phyloP scores from a whole-genome alignment of 2,888 invertebrate species.

The Maniola hyperantus region DNA sequence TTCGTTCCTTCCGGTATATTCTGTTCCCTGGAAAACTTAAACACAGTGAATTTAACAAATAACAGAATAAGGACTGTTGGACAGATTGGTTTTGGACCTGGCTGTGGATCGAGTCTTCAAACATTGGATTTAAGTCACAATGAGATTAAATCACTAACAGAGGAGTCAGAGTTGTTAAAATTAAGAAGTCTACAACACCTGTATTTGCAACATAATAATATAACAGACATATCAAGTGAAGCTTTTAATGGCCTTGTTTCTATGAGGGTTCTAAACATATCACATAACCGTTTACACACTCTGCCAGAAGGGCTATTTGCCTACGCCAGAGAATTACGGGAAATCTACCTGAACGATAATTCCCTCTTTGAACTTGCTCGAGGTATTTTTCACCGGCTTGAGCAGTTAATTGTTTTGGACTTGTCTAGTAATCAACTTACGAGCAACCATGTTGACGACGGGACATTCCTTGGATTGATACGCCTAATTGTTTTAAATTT shows the following conservation, averaged over 20 bases:
- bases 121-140: conserved; percentile 92
- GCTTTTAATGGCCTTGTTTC: conserved; percentile 90
- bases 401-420: conserved; percentile 92
- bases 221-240: conserved; percentile 89
- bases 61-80: conserved; percentile 91
- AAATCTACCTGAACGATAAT: conserved; percentile 93
- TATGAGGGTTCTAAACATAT: conserved; percentile 91
- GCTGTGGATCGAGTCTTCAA: conserved; percentile 87
- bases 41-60: conserved; percentile 91
- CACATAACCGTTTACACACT: conserved; percentile 91
- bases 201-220: conserved; percentile 91
- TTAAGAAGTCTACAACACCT: conserved; percentile 90
- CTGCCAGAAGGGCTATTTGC: conserved; percentile 92
- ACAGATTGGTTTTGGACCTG: conserved; percentile 86
- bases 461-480: conserved; percentile 92
- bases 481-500: conserved; percentile 92
- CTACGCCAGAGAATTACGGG: conserved; percentile 90
- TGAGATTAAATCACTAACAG: conserved; percentile 87
- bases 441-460: conserved; percentile 92
- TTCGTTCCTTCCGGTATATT: conserved; percentile 90
- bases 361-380: conserved; percentile 91
- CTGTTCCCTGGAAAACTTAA: conserved; percentile 90
- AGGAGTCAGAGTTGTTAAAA: conserved; percentile 88
- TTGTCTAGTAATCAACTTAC: conserved; percentile 92
- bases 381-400: conserved; percentile 91